Percentiles rank a stretch among this genome's conserved stretches.
Conservation (phyloP, 2,113 vertebrate species). For the Brachypteracias leptosomus region DNA sequence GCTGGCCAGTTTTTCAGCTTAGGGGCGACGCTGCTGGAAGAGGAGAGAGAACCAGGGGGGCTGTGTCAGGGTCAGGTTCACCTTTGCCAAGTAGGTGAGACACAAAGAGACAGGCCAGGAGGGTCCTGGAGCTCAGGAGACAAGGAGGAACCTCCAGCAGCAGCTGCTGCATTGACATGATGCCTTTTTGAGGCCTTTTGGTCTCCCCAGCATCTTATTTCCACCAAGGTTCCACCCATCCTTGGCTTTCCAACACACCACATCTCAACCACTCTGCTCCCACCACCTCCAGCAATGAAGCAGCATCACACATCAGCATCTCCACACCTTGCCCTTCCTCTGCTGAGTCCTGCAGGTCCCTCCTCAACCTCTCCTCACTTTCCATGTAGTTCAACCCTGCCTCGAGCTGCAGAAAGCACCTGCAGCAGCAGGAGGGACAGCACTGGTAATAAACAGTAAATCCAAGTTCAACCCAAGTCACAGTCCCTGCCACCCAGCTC, state of each 20-base stretch:
- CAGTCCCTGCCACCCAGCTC: neutral
- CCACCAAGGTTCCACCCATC: rapidly evolving
- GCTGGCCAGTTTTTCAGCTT: constrained; percentile 84
- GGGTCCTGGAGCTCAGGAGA: neutral
- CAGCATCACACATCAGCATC: neutral
- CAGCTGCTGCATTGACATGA: neutral
- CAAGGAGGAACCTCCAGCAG: neutral
- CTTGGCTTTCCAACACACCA: neutral
- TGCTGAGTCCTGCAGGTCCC: rapidly evolving
- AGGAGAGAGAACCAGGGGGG: neutral
- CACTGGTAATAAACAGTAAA: neutral
- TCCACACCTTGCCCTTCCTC: neutral
- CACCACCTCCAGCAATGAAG: rapidly evolving
- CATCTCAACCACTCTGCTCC: rapidly evolving
- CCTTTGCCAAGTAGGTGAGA: neutral
- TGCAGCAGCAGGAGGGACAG: neutral
- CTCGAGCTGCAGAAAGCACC: neutral
- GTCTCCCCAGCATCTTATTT: neutral
- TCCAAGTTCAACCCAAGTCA: neutral
- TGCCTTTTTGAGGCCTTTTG: neutral
- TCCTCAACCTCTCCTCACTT: neutral
- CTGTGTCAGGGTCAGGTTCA: neutral
- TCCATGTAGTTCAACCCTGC: no score
- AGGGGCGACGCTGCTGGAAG: constrained; percentile 68
- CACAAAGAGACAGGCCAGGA: neutral